phyloP scores from a whole-genome alignment of 2,113 vertebrate genomes.

The Phaethon lepturus region DNA sequence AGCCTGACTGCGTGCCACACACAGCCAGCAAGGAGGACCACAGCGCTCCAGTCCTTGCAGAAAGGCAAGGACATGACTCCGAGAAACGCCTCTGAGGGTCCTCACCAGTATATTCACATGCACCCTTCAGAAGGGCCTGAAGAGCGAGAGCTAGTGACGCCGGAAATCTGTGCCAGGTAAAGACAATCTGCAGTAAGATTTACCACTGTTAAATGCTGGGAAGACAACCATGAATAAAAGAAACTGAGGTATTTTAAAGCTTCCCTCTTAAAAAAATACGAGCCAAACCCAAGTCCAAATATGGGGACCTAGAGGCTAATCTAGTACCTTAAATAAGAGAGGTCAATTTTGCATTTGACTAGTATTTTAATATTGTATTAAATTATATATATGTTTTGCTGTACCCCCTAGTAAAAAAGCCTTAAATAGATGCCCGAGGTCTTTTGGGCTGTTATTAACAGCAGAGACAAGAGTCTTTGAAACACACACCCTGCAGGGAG shows the following conservation, averaged over 20 bases:
- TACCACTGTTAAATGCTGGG: neutral
- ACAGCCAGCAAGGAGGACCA: neutral
- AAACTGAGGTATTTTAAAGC: neutral
- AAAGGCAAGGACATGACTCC: neutral
- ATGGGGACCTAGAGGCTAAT: neutral
- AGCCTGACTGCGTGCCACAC: neutral
- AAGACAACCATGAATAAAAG: neutral
- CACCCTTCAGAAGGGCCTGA: neutral
- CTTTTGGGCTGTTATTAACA: conserved; percentile 8
- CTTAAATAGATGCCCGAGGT: conserved; percentile 28
- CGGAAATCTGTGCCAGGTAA: neutral
- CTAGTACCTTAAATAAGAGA: neutral
- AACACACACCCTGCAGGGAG: conserved; percentile 51
- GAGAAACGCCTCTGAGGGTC: neutral
- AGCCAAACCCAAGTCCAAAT: neutral
- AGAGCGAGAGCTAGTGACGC: accelerated
- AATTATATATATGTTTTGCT: neutral
- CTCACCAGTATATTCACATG: neutral
- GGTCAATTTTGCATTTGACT: neutral
- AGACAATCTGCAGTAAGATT: neutral
- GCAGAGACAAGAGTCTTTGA: conserved; percentile 17
- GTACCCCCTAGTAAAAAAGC: neutral
- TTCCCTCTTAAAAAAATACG: neutral
- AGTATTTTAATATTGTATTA: neutral
- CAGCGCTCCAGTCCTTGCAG: neutral